Evolutionary conservation across 2,797 vertebrate genomes (phyloP), one percentile per base, ranked within the genome.

Genomic region (Tenualosa thibaudeaui): DNA sequence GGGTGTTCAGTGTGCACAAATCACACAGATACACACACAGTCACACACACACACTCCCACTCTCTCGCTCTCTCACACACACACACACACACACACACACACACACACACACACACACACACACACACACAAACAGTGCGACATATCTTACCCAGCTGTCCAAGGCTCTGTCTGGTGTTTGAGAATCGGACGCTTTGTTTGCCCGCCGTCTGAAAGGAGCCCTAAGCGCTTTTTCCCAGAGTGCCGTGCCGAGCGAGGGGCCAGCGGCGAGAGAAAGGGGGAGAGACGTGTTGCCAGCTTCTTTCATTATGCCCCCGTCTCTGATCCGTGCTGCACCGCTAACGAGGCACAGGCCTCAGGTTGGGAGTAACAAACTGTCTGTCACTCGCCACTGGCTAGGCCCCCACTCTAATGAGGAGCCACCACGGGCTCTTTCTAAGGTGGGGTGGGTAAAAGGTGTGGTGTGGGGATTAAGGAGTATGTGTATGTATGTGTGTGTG

Each of bases 81-180:
- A 71, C 26, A 68, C 12, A 96, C 95, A 37, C 65, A 37, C 65
- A 71, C 31, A 71, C 10, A 40, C 13, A 19, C 15, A 40, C 68
- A 75, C 26, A 68, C 12, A 96, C 95, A 37, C 65, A 37, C 65
- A 71, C 31, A 71, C 10, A 40, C 13, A 19, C 15, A 40, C 68
- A 75, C 68, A 75, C 17, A 43, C 68, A 19, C 95, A 93, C 94
- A 93, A 95, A 95, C 94, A 91, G 95, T 96, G 95, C 96, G 96
- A 96, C 95, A 96, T 96, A 96, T 96, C 96, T 95, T 96, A 95
- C 94, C 95, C 95, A 96, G 95, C 95, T 96, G 95, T 96, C 94
- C 94, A 93, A 96, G 96, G 95, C 95, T 95, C 95, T 95, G 95
- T 95, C 95, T 95, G 95, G 95, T 94, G 94, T 94, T 96, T 95